Evolutionary conservation across 2,113 vertebrate genomes (phyloP), one percentile per base, ranked within the genome.

Genomic region (Colinus virginianus): DNA sequence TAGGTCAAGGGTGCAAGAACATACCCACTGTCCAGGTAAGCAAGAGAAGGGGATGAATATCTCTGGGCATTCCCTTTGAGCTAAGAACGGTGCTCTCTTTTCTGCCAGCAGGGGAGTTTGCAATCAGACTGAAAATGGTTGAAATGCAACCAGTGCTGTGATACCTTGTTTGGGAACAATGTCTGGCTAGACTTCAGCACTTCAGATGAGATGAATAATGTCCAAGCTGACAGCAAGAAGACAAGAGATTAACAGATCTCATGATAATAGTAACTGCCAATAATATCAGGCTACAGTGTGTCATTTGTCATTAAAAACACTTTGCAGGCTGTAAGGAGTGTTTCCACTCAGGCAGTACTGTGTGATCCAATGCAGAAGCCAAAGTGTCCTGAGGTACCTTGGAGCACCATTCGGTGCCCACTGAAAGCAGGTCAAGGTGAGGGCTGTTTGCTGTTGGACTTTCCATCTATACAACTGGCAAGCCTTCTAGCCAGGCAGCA

Each of bases 271-370:
- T 63, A 63, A 40, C 25, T 63, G 61, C 38, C 25, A 40, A 63
- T 63, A 63, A 28, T 38, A 63, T 63, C 61, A 40, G 40, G 38
- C 25, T 63, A 63, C 38, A 40, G 11, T 7, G 38, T 63, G 25
- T 96, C 74, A 95, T 93, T 93, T 93, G 83, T 45, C 87, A 90
- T 79, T 94, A 82, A 95, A 95, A 93, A 84, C 84, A 42, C 25
- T 78, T 77, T 62, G 49, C 14, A 69, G 75, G 84, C 75, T 92
- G 11, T 30, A 75, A 42, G 36, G 12, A n/a, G 43, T 51, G 59
- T 46, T 66, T 58, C 78, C 69, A 40, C 84, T 87, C 30, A 53
- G 53, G 49, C 43, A 85, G 26, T 56, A 43, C 56, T 86, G 26
- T 80, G 53, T 67, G 82, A 91, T 58, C 53, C 63, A 49, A 90